Evolutionary conservation across 2,888 invertebrate genomes (phyloP).

Genomic region (Tipula vernalis): DNA sequence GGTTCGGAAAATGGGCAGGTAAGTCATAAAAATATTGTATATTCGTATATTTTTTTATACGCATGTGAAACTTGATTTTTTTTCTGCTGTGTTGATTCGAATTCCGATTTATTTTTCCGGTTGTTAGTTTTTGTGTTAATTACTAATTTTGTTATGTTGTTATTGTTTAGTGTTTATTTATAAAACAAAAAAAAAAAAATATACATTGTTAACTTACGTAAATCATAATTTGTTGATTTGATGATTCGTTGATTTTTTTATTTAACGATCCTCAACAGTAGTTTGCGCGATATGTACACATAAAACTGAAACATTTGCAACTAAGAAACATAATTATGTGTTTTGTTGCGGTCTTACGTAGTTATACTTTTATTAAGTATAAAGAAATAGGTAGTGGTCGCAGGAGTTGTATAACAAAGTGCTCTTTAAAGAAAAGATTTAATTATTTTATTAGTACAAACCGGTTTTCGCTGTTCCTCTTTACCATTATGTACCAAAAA

Average conservation of each 20-base stretch:
- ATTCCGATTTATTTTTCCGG: not conserved
- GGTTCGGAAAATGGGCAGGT: constrained; percentile 83
- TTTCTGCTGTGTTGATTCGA: not conserved
- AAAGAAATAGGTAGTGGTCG: no score
- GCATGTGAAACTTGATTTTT: not conserved
- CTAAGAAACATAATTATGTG: no score
- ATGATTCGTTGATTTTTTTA: not conserved
- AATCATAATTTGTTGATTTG: not conserved
- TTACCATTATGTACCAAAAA: not conserved
- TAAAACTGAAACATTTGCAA: not conserved
- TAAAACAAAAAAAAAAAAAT: not conserved
- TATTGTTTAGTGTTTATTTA: not conserved
- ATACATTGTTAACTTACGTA: not conserved
- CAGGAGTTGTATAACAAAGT: no score
- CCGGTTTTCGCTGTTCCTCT: no score
- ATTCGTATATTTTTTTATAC: constrained; percentile 16
- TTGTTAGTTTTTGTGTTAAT: not conserved
- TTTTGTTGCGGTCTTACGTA: no score
- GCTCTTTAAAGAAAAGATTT: no score
- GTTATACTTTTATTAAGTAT: no score
- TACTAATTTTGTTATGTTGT: not conserved
- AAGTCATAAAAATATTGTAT: constrained; percentile 29
- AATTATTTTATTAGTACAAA: no score
- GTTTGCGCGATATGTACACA: not conserved
- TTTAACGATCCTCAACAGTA: not conserved